Percentiles rank a stretch among this genome's conserved stretches.
Evolutionary conservation across 2,888 invertebrate genomes (phyloP).

Genomic region (Sphinx pinastri): DNA sequence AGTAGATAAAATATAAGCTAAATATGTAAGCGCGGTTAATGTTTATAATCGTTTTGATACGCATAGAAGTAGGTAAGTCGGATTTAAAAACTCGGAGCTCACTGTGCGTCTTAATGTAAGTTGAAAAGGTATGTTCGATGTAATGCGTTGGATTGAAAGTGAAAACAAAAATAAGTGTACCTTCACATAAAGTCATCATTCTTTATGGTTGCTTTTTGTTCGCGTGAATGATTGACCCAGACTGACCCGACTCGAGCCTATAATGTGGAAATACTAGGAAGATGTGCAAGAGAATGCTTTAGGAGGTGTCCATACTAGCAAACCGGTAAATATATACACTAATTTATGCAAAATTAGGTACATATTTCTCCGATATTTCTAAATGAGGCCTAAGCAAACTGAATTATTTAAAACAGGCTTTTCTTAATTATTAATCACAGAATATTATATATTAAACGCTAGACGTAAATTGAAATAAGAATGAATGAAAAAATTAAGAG

Average conservation of each 20-base stretch:
- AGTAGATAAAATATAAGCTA: background rate
- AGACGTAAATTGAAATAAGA: no score
- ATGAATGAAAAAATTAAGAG: background rate
- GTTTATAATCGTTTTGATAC: background rate
- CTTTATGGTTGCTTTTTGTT: slow-evolving; percentile 44
- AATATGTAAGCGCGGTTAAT: background rate
- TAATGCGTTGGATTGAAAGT: slow-evolving; percentile 32
- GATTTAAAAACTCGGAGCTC: background rate
- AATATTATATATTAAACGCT: no score
- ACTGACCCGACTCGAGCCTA: slow-evolving; percentile 48
- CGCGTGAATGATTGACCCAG: slow-evolving; percentile 57
- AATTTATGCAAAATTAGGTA: slow-evolving; percentile 7
- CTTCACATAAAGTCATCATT: slow-evolving; percentile 36
- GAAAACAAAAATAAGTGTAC: slow-evolving; percentile 33
- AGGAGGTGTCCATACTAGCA: slow-evolving; percentile 24
- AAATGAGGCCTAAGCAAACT: background rate
- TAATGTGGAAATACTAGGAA: slow-evolving; percentile 60
- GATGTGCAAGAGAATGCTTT: slow-evolving; percentile 36
- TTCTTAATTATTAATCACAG: background rate
- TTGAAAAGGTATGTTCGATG: background rate
- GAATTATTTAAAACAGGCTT: background rate
- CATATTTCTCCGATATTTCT: background rate
- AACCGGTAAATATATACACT: slow-evolving; percentile 49
- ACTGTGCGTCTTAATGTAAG: slow-evolving; percentile 5
- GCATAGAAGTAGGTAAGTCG: background rate